A percentile compares a stretch with the other conserved stretches of the same genome.
Conservation (phyloP, 2,797 vertebrate species). For the Sylvilagus floridanus region DNA sequence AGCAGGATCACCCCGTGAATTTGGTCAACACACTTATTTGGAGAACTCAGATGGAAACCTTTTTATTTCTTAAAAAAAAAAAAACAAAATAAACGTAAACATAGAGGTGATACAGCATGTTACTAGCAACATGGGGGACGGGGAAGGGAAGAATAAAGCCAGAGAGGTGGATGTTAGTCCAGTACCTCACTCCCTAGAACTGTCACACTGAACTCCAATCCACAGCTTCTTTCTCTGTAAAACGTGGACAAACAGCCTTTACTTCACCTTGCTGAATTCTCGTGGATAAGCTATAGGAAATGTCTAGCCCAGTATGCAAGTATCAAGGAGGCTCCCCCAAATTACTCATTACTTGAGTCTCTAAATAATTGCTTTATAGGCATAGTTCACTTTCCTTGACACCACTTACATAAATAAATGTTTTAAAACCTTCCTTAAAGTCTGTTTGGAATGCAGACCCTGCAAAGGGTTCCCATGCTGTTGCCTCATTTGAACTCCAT, state of each 20-base stretch:
- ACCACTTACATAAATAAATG: not conserved
- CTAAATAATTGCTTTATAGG: not conserved
- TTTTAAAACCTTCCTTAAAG: not conserved
- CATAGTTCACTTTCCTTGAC: not conserved
- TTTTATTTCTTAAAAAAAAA: conserved; percentile 31
- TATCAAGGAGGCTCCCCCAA: not conserved
- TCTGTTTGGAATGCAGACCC: not conserved
- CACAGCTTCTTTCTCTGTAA: conserved; percentile 5
- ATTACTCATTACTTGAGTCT: not conserved
- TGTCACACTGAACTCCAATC: not conserved
- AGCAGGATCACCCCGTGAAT: not conserved
- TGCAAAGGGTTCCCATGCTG: not conserved
- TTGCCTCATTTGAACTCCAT: not conserved
- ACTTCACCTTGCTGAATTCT: not conserved
- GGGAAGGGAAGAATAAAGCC: not conserved
- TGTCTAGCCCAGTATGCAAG: not conserved
- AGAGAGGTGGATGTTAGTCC: not conserved
- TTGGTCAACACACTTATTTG: not conserved
- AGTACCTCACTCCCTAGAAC: not conserved
- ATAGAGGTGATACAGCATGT: not conserved
- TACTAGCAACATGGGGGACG: not conserved
- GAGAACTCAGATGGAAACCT: not conserved
- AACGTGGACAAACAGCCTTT: not conserved
- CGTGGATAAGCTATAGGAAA: not conserved
- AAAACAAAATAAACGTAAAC: not conserved